phyloP scores from a whole-genome alignment of 1,140 invertebrate species.

The Triops longicaudatus region DNA sequence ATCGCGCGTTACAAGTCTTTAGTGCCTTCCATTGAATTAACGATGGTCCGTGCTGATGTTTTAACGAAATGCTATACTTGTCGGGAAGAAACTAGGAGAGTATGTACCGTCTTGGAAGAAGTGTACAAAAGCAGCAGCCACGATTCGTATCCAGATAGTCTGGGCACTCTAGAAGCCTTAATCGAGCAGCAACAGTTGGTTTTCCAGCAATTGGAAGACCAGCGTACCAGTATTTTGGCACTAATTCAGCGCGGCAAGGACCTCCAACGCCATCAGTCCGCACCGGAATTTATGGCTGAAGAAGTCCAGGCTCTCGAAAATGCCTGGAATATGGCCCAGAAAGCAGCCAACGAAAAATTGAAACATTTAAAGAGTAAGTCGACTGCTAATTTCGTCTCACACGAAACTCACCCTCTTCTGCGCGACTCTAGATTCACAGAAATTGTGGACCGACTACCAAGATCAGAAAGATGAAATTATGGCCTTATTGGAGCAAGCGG shows the following conservation, averaged over 20 bases:
- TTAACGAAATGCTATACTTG: conserved; percentile 25
- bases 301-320: conserved; percentile 74
- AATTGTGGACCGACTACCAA: conserved; percentile 75
- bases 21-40: conserved; percentile 72
- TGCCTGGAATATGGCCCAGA: conserved; percentile 80
- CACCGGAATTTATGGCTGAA: conserved; percentile 72
- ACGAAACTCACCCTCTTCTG: not conserved
- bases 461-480: conserved; percentile 74
- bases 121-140: conserved; percentile 59
- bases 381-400: not conserved
- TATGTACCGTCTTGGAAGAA: conserved; percentile 55
- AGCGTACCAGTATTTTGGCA: conserved; percentile 74
- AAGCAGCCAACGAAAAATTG: conserved; percentile 69
- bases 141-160: conserved; percentile 55
- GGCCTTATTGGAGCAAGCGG: conserved; percentile 68
- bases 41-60: conserved; percentile 17
- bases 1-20: conserved; percentile 80
- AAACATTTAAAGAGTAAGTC: conserved; percentile 60
- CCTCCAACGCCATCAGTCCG: conserved; percentile 70
- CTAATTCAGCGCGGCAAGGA: conserved; percentile 85
- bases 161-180: conserved; percentile 62
- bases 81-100: conserved; percentile 26
- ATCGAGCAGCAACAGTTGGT: conserved; percentile 69
- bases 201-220: conserved; percentile 71
- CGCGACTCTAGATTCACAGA: conserved; percentile 50